Evolutionary conservation across 2,888 invertebrate genomes (phyloP), one percentile per base, ranked within the genome.

Genomic region (Agrochola macilenta): DNA sequence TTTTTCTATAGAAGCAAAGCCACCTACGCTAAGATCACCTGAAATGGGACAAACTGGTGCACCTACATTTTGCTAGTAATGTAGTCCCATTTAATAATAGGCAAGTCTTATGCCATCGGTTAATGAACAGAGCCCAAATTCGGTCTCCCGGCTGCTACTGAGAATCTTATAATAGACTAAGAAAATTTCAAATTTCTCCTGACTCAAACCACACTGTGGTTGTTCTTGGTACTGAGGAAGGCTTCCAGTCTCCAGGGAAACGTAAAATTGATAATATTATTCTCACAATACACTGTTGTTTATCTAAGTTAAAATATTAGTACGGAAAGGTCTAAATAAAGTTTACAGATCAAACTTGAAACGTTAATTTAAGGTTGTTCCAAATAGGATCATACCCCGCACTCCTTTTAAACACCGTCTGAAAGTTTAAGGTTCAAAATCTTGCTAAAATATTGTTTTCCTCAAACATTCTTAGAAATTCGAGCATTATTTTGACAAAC

Each of bases 351-450:
- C 23, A 23, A 52, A 60, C 30, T 30, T 26, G 17, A n/a, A 63
- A 49, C 54, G 30, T 63, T 80, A 39, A 72, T 80, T 72, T 49
- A 30, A 63, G n/a, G 39, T 54, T 20, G 39, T 35, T 52, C 7
- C 17, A n/a, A 66, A 35, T 39, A 4, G 20, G 43, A 30, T 77
- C 49, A 17, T 49, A n/a, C 49, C 71, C 14, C 61, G 46, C 61
- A 30, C 26, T 79, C 54, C 26, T 54, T 9, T 63, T 35, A 63
- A 54, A 49, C 35, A 46, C 11, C 17, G 4, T 2, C 39, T 11
- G 54, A 81, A 78, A 43, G 17, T 58, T 52, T 23, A 1, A 4
- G 9, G 5, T 58, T 52, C 30, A n/a, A 73, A 65, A 43, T 30
- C 43, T 43, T 64, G 49, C 5, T 5, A n/a, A 73, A 65, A 43